Conservation (phyloP, 2,113 vertebrate genomes). For the Nestor notabilis region DNA sequence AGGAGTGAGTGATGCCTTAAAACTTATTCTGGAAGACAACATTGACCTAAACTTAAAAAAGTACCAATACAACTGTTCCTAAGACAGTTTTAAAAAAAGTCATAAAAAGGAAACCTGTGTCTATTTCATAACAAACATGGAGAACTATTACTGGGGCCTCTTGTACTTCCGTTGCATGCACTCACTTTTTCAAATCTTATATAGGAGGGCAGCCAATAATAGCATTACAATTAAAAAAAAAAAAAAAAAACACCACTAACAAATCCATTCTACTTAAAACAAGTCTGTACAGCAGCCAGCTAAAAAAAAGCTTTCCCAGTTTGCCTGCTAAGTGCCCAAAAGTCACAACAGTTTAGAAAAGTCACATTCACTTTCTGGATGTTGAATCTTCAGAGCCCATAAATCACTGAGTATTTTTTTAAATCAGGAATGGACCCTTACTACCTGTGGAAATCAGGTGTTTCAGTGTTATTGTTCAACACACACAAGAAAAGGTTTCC, state of each 20-base stretch:
- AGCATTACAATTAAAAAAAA: slow-evolving; percentile 54
- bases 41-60: slow-evolving; percentile 80
- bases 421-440: slow-evolving; percentile 19
- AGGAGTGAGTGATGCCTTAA: slow-evolving; percentile 75
- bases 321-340: slow-evolving; percentile 70
- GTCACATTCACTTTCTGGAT: neutral
- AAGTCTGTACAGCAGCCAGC: slow-evolving; percentile 64
- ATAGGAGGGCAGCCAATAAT: slow-evolving; percentile 62
- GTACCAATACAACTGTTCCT: slow-evolving; percentile 77
- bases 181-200: slow-evolving; percentile 52
- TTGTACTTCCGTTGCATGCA: slow-evolving; percentile 54
- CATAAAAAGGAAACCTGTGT: slow-evolving; percentile 69
- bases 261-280: slow-evolving; percentile 65
- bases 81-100: slow-evolving; percentile 70
- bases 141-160: slow-evolving; percentile 70
- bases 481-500: neutral
- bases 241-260: slow-evolving; percentile 29
- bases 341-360: slow-evolving; percentile 48
- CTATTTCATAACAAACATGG: slow-evolving; percentile 70
- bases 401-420: neutral
- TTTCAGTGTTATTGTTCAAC: neutral
- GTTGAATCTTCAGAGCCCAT: slow-evolving; percentile 19
- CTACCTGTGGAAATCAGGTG: neutral
- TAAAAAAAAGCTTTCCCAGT: slow-evolving; percentile 71
- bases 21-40: slow-evolving; percentile 84